A percentile compares a stretch with the other conserved stretches of the same genome.
These are phyloP conservation scores for Echinarachnius parma DNA, from an alignment of 53 echinoderm and acorn worm genomes.

Conservation along the genomic window DNA sequence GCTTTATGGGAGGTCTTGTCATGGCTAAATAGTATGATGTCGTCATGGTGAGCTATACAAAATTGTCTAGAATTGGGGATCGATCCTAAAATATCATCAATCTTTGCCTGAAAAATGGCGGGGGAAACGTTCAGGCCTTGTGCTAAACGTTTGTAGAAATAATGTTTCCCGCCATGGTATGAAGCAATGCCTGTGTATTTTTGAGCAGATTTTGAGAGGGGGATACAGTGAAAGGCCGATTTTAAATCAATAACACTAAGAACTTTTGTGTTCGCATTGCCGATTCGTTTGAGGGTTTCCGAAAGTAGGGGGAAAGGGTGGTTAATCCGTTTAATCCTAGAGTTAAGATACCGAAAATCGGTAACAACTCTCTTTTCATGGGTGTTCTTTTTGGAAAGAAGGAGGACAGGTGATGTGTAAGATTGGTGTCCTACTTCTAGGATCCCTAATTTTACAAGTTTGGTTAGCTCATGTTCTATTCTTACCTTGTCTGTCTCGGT, in stretches of 20 bases:
- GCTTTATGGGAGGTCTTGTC: slow-evolving; percentile 23
- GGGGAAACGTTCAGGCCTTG: slow-evolving; percentile 49
- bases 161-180: slow-evolving; percentile 58
- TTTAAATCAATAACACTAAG: slow-evolving; percentile 49
- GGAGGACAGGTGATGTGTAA: slow-evolving; percentile 55
- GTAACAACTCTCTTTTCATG: slow-evolving; percentile 57
- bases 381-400: slow-evolving; percentile 43
- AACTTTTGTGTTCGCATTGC: slow-evolving; percentile 44
- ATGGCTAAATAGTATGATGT: slow-evolving; percentile 40
- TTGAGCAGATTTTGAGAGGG: slow-evolving; percentile 37
- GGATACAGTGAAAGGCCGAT: slow-evolving; percentile 49
- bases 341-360: slow-evolving; percentile 52
- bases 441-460: slow-evolving; percentile 52
- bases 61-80: slow-evolving; percentile 33
- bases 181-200: slow-evolving; percentile 55
- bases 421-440: slow-evolving; percentile 49
- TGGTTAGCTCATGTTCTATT: slow-evolving; percentile 36
- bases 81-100: slow-evolving; percentile 38
- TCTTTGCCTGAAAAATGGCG: slow-evolving; percentile 48
- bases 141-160: slow-evolving; percentile 48
- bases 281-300: slow-evolving; percentile 45
- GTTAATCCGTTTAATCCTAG: slow-evolving; percentile 31
- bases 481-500: slow-evolving; percentile 32
- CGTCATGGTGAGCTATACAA: slow-evolving; percentile 54
- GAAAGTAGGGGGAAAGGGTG: slow-evolving; percentile 49